Base-by-base conservation (phyloP, 2,797 vertebrate species). In the Sebastolobus altivelis region DNA sequence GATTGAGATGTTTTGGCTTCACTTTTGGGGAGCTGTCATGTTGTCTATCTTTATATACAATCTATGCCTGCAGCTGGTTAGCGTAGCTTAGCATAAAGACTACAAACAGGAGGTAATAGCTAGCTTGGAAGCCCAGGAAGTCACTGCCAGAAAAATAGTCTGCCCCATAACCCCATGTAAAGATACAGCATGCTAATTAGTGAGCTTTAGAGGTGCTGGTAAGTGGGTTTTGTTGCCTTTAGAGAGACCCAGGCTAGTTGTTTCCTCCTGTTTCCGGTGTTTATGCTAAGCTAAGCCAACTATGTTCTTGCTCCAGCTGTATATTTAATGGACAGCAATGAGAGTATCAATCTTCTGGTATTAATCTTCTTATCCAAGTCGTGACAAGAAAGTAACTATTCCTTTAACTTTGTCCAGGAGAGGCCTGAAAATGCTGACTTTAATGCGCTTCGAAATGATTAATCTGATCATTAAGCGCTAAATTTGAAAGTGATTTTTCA, bases 391-490 rank as follows among this genome's bases (percentile, higher is more conserved):
- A 55, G 10, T 16, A 35, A 65, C 25, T 27, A 33, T 61, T 65
- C 33, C 2, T 62, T 60, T 79, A 40, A 72, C 66, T 37, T 68
- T 43, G 4, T 77, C 16, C 27, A 29, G 5, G 31, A 66, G 40
- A 69, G 22, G 4, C 5, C 70, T 43, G 35, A 67, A 22, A 14
- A 60, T 55, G 6, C 70, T 79, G 58, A 61, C 61, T 58, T 56
- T 63, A 63, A 61, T 20, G 9, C 16, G 22, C 54, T 58, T 60
- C 2, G 38, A 86, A 72, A 77, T 81, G 43, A 88, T 81, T 29
- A 29, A 84, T 85, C 55, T 66, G 52, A 76, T 77, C 74, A 79
- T 72, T 56, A 75, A 78, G 58, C 3, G 1, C 18, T 16, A 8
- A n/a, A 61, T 68, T 55, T 60, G 27, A 70, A 75, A 81, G 72